Conservation (phyloP, 2,113 vertebrate species). For the Lasiurus cinereus region DNA sequence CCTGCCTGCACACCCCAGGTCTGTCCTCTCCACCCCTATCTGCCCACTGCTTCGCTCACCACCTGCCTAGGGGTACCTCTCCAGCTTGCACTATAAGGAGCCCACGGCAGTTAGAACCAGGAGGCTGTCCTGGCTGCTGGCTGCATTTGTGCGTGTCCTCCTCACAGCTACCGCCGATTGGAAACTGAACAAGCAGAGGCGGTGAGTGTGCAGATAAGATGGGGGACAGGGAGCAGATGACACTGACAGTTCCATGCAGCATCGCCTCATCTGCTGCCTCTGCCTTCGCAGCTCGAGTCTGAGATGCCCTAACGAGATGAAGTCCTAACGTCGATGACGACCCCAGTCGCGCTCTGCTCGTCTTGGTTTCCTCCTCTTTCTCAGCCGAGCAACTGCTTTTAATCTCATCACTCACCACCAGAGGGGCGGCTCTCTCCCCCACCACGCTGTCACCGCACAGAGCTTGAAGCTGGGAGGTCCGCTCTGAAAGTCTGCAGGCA, state of each 20-base stretch:
- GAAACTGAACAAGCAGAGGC: conserved; percentile 1
- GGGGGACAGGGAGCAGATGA: not conserved
- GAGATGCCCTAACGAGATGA: not conserved
- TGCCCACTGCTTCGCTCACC: conserved; percentile 9
- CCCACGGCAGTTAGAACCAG: not conserved
- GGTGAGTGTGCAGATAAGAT: not conserved
- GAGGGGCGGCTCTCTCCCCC: no score
- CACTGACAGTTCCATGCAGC: not conserved
- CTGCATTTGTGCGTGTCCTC: not conserved
- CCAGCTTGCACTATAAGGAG: not conserved
- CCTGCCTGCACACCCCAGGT: not conserved
- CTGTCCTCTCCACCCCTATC: not conserved
- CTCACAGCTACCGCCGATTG: not conserved
- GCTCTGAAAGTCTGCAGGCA: not conserved
- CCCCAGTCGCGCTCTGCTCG: not conserved
- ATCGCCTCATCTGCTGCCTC: not conserved
- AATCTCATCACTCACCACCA: not conserved
- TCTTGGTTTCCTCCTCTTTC: not conserved
- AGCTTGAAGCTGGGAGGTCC: not conserved
- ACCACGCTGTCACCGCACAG: rapidly evolving
- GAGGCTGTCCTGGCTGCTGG: not conserved
- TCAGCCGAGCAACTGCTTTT: not conserved
- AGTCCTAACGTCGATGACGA: not conserved
- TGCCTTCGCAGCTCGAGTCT: not conserved
- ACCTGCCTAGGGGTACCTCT: not conserved